phyloP scores from a whole-genome alignment of 2,797 vertebrate genomes.

The Sarcophilus harrisii region DNA sequence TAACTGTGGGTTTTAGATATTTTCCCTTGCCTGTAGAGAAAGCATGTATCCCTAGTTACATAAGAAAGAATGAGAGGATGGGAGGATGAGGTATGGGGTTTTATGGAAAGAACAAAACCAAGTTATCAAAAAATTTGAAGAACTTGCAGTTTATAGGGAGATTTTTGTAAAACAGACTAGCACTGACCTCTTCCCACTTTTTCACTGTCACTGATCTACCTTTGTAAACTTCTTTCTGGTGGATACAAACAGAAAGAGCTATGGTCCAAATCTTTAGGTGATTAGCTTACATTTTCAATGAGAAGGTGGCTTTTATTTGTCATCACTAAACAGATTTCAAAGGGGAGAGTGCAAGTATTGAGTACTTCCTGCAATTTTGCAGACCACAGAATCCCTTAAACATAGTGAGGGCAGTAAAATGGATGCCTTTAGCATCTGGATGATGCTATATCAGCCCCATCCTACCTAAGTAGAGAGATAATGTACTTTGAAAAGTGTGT shows the following conservation, averaged over 20 bases:
- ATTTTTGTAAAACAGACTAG: neutral
- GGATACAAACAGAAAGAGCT: neutral
- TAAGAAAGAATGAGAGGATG: neutral
- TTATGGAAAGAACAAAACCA: neutral
- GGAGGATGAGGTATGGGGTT: constrained; percentile 20
- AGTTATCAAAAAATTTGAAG: neutral
- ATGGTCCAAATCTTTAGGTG: neutral
- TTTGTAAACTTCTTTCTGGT: neutral
- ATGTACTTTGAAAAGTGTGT: neutral
- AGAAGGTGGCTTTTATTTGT: neutral
- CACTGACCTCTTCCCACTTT: neutral
- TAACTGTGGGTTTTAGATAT: neutral
- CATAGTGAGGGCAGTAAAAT: neutral
- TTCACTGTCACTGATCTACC: neutral
- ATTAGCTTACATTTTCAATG: neutral
- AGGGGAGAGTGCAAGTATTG: neutral
- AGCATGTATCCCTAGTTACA: neutral
- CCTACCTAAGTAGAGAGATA: constrained; percentile 9
- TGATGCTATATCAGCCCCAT: neutral
- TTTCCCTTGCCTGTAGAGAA: neutral
- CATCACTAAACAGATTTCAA: neutral
- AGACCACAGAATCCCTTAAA: neutral
- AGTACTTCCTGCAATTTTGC: neutral
- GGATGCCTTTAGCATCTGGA: neutral
- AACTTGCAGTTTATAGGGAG: neutral